Conservation (phyloP, 1,140 invertebrate genomes). For the Micrasema minimum region DNA sequence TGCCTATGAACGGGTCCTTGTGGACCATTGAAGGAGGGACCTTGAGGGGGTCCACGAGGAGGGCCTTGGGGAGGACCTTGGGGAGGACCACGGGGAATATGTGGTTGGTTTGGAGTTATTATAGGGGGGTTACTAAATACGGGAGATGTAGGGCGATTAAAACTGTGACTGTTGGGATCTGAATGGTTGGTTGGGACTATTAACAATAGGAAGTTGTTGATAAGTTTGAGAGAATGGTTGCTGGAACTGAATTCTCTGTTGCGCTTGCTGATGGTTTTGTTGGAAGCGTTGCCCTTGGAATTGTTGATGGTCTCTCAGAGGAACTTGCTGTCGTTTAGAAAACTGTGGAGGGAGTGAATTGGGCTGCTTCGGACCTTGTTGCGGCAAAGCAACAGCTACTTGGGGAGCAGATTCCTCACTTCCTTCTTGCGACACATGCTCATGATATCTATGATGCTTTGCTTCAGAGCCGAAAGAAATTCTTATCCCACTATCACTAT, state of each 20-base stretch:
- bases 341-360: constrained; percentile 39
- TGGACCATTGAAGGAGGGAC: constrained; percentile 9
- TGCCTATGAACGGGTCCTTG: constrained; percentile 30
- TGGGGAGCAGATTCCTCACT: constrained; percentile 69
- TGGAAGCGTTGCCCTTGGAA: constrained; percentile 47
- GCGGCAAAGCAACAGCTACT: constrained; percentile 69
- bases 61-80: constrained; percentile 57
- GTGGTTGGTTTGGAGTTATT: constrained; percentile 58
- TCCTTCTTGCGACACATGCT: constrained; percentile 66
- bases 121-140: constrained; percentile 52
- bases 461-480: constrained; percentile 78
- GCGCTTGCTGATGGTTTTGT: constrained; percentile 57
- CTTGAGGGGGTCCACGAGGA: constrained; percentile 57
- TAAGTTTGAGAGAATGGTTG: constrained; percentile 59
- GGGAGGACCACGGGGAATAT: constrained; percentile 56
- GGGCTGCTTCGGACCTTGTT: constrained; percentile 56
- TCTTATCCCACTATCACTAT: constrained; percentile 78
- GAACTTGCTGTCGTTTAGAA: constrained; percentile 52
- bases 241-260: constrained; percentile 65
- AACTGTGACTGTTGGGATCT: constrained; percentile 56
- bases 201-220: constrained; percentile 62
- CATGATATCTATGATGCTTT: constrained; percentile 64
- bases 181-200: constrained; percentile 59
- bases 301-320: constrained; percentile 57
- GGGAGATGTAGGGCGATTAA: constrained; percentile 42